phyloP scores from a whole-genome alignment of 2,797 vertebrate genomes.

The Chloroceryle inda region DNA sequence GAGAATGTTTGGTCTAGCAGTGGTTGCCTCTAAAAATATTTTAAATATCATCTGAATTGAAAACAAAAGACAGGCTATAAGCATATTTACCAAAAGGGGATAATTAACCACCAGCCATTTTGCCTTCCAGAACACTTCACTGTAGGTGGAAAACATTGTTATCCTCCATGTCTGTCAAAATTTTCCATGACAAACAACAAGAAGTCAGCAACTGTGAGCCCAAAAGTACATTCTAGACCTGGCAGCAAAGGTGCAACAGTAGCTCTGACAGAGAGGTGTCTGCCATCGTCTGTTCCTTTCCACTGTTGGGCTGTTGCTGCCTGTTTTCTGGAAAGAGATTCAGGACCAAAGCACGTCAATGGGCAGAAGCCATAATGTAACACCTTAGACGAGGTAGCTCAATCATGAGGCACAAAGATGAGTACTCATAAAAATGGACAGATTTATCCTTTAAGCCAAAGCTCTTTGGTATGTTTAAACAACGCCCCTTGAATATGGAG shows the following conservation, averaged over 20 bases:
- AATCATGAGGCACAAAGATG: not conserved
- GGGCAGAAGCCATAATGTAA: not conserved
- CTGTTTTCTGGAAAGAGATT: not conserved
- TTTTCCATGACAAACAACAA: not conserved
- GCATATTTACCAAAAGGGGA: not conserved
- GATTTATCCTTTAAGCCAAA: not conserved
- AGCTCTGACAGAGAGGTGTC: not conserved
- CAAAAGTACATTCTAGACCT: not conserved
- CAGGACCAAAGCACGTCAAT: not conserved
- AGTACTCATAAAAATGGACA: not conserved
- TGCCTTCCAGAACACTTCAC: not conserved
- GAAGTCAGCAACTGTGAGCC: not conserved
- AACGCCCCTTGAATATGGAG: not conserved
- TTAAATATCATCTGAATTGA: not conserved
- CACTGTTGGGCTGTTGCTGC: not conserved
- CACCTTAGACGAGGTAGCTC: not conserved
- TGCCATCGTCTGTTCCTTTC: not conserved
- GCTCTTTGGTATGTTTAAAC: not conserved
- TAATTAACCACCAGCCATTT: not conserved
- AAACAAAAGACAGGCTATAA: not conserved
- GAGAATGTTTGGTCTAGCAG: not conserved
- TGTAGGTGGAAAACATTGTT: slow-evolving; percentile 16
- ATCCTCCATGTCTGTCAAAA: not conserved
- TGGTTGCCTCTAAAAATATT: slow-evolving; percentile 32
- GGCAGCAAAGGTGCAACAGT: not conserved